Base-by-base conservation (phyloP, 2,113 vertebrate species). In the Peromyscus leucopus region DNA sequence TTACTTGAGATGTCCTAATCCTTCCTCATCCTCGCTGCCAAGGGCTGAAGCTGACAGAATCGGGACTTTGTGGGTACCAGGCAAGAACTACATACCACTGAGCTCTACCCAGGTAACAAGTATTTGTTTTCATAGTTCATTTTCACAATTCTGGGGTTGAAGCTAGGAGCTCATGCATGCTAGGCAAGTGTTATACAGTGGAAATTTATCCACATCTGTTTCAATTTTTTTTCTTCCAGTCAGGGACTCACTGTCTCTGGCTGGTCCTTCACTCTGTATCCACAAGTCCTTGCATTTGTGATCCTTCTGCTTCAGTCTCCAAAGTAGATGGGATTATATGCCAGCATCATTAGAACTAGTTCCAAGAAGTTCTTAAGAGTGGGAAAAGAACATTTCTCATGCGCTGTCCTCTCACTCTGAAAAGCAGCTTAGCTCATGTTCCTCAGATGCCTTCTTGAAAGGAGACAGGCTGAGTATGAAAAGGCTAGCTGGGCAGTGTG, bases 321-420 rank as follows among this genome's bases (percentile, higher is more conserved):
- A 63, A 46, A 85, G 82, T 65, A 46, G 61, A 61, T 87, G 46
- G 85, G 85, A 71, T 48, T 33, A 51, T 33, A 87, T 0, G 21
- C 31, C 5, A 4, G 31, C 17, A 69, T 65, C 61, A 67, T n/a
- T 48, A 67, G 63, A 63, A 31, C 84, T 12, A 87, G 65, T 55
- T 87, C 85, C 65, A 95, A 46, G 65, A 96, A 48, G 72, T 96
- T 97, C 87, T 97, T 76, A 96, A 96, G 55, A 90, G 55, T 80
- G 65, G 59, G 2, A 61, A 86, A 36, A 82, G 2, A 0, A 80
- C 8, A 46, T 86, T 93, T 61, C 88, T 96, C 95, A 71, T 83
- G 69, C 55, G 7, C 9, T 85, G 67, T 59, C 17, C 93, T 88
- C 63, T 76, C 71, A 95, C 84, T 95, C 61, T 59, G 59, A 59